These are phyloP conservation scores for Conomelus anceps DNA, from an alignment of 2,888 invertebrate genomes.

Conservation along the genomic window DNA sequence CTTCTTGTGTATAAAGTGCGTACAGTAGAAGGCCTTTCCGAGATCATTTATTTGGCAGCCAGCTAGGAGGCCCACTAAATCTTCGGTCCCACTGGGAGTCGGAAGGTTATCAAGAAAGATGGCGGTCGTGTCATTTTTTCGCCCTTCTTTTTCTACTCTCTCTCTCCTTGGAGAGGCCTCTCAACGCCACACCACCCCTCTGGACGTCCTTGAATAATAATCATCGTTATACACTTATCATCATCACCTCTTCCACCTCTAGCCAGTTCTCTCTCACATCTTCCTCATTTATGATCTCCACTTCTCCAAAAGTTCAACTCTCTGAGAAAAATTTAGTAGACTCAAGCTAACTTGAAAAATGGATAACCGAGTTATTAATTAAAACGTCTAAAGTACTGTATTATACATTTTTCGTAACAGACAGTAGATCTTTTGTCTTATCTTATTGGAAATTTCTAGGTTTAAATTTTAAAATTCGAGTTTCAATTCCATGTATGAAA, in stretches of 20 bases:
- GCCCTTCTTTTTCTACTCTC: not conserved
- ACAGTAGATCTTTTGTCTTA: too few species aligned
- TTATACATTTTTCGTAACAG: too few species aligned
- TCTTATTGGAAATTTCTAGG: too few species aligned
- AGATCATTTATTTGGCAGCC: not conserved
- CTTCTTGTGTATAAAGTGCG: too few species aligned
- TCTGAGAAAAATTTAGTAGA: not conserved
- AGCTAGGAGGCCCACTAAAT: conserved; percentile 18
- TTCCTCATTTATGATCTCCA: not conserved
- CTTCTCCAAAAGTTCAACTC: not conserved
- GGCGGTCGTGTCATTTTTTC: conserved; percentile 4
- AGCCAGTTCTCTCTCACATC: not conserved
- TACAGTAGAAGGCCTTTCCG: not conserved
- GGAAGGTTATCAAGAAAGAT: conserved; percentile 22
- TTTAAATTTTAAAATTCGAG: too few species aligned
- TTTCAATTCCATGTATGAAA: too few species aligned
- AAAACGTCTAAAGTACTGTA: not conserved
- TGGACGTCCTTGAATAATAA: not conserved
- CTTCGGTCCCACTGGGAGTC: conserved; percentile 14
- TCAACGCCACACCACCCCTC: not conserved
- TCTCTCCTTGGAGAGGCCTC: not conserved
- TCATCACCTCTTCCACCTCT: not conserved
- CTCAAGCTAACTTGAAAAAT: too few species aligned
- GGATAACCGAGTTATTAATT: too few species aligned
- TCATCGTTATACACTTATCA: not conserved